Evolutionary conservation across 2,888 invertebrate genomes (phyloP), one percentile per base, ranked within the genome.

Genomic region (Amphipoea oculea): DNA sequence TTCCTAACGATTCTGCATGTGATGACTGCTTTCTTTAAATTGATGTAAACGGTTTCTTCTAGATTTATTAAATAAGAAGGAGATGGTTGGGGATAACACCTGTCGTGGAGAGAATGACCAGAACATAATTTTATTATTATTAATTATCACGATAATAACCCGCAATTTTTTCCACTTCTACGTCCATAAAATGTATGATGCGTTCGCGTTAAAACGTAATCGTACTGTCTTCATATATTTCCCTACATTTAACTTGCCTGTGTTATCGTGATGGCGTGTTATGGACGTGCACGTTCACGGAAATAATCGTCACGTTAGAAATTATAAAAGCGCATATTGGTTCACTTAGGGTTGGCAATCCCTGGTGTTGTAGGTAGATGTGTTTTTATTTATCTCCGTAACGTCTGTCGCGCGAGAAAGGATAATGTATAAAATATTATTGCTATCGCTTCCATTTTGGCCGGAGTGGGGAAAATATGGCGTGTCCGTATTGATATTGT

Each of bases 371-470:
- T 60, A 17, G 12, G 42, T 63, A 71, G n/a, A 71, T 77, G 51
- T 85, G 65, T 80, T 86, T 88, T 86, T 86, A 81, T 84, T 79
- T 84, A 65, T 60, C 60, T 74, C 42, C 60, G 51, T 73, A 73
- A 68, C 73, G 77, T 76, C 69, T 81, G 81, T 84, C 73, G 76
- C 57, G 45, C n/a, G 45, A 40, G 69, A 71, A 71, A 79, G 87
- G 78, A 89, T 88, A 87, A 89, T 89, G 87, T 81, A 87, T 89
- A 87, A 87, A 78, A 86, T 87, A 87, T 87, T 79, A 84, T 84
- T 79, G 63, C 51, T 67, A 73, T 78, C 66, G 42, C 67, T 66
- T 48, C 87, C 74, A 72, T 87, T 84, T 67, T 67, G 68, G 36
- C 14, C 9, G 70, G 60, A 48, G 66, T 48, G 45, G 73, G 65